A percentile compares a stretch with the other conserved stretches of the same genome.
Conservation (phyloP, 2,888 invertebrate species). For the Volucella inanis region DNA sequence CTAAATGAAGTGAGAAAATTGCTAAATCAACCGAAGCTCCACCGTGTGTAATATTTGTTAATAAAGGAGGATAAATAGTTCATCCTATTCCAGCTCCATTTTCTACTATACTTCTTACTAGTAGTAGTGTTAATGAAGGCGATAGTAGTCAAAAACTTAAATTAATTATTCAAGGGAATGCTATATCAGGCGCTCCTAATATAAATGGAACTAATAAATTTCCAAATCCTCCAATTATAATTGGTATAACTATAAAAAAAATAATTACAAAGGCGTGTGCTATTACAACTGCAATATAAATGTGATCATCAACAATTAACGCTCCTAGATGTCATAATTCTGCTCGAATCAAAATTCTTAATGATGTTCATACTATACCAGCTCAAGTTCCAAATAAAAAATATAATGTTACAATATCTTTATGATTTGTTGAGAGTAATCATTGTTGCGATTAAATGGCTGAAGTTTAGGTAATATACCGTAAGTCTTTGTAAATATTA, state of each 20-base stretch:
- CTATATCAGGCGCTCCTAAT: slow-evolving; percentile 90
- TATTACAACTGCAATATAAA: slow-evolving; percentile 91
- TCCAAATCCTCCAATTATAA: slow-evolving; percentile 92
- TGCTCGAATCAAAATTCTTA: slow-evolving; percentile 89
- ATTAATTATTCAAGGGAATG: slow-evolving; percentile 92
- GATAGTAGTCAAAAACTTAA: slow-evolving; percentile 91
- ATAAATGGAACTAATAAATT: slow-evolving; percentile 92
- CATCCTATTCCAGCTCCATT: slow-evolving; percentile 90
- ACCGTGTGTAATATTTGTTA: slow-evolving; percentile 86
- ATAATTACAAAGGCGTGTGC: slow-evolving; percentile 92
- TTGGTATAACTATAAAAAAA: slow-evolving; percentile 90
- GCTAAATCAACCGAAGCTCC: slow-evolving; percentile 89
- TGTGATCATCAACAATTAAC: slow-evolving; percentile 89
- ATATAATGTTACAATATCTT: slow-evolving; percentile 90
- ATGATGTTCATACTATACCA: slow-evolving; percentile 87
- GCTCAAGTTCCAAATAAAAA: slow-evolving; percentile 88
- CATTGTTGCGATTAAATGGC: slow-evolving; percentile 88
- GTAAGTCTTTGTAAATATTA: no score
- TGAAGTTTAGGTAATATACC: slow-evolving; percentile 86
- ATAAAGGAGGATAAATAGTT: slow-evolving; percentile 90
- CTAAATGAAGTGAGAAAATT: slow-evolving; percentile 90
- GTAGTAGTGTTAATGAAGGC: slow-evolving; percentile 89
- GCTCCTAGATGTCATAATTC: slow-evolving; percentile 88
- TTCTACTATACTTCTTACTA: slow-evolving; percentile 87
- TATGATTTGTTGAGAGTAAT: slow-evolving; percentile 89